Evolutionary conservation across 2,888 invertebrate genomes (phyloP).

Genomic region (Eristalis pertinax): DNA sequence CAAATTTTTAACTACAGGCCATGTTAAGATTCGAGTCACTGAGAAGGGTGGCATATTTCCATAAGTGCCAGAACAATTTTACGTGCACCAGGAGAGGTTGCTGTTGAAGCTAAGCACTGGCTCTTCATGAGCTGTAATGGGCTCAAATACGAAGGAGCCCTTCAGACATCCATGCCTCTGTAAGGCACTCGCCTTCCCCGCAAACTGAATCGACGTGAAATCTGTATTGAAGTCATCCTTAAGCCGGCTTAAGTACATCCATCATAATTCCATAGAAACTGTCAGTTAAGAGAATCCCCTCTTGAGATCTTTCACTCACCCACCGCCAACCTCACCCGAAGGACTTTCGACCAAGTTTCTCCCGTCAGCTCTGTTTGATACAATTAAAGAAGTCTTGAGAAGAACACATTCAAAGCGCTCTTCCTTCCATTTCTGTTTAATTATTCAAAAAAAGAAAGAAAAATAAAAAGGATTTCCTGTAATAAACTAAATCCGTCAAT

Average conservation of each 20-base stretch:
- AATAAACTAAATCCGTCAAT: conserved; percentile 64
- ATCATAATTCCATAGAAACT: neutral
- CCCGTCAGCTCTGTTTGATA: neutral
- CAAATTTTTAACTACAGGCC: no score
- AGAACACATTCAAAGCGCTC: neutral
- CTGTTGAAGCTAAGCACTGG: no score
- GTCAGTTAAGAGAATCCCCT: neutral
- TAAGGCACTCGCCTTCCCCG: neutral
- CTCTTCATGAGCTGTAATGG: neutral
- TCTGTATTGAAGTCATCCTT: neutral
- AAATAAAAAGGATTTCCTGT: conserved; percentile 46
- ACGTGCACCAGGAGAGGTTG: no score
- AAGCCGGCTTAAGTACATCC: neutral
- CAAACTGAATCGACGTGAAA: neutral
- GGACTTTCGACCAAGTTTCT: neutral
- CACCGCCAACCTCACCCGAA: neutral
- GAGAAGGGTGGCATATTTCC: no score
- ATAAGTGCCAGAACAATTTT: no score
- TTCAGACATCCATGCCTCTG: neutral
- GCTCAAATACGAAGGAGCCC: neutral
- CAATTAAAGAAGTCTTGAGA: conserved; percentile 18
- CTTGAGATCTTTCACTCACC: no score
- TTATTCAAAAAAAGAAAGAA: conserved; percentile 29
- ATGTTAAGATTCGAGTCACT: no score
- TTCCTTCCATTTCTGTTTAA: conserved; percentile 23